A percentile compares a stretch with the other conserved stretches of the same genome.
Conservation (phyloP, 2,888 invertebrate genomes). For the Melanchra persicariae region DNA sequence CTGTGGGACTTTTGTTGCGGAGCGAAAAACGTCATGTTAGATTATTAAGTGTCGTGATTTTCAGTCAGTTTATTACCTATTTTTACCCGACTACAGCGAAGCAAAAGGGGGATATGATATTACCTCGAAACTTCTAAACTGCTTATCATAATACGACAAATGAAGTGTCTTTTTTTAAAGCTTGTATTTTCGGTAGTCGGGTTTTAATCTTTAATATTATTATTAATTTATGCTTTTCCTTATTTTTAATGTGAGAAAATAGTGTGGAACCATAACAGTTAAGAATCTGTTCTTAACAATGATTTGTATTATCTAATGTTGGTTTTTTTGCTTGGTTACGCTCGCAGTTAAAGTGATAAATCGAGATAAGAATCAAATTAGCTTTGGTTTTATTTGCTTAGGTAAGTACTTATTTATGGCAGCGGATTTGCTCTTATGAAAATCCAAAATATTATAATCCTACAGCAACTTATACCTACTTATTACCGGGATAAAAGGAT, state of each 20-base stretch:
- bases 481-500: not conserved
- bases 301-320: not conserved
- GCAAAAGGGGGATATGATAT: no score
- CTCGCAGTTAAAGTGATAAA: not conserved
- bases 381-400: not conserved
- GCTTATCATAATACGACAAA: no score
- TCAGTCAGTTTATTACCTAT: not conserved
- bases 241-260: not conserved
- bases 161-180: no score
- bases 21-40: not conserved
- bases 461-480: no score
- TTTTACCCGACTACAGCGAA: no score
- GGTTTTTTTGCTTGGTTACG: not conserved
- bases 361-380: not conserved
- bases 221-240: not conserved
- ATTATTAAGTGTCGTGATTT: not conserved
- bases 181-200: no score
- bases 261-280: not conserved
- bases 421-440: no score
- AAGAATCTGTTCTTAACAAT: not conserved
- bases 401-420: not conserved
- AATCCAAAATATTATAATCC: no score
- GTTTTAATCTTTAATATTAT: no score
- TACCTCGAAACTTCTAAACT: no score
- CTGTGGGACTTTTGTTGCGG: constrained; percentile 2